Conservation (phyloP, 1,140 invertebrate species). For the Penaeus vannamei region DNA sequence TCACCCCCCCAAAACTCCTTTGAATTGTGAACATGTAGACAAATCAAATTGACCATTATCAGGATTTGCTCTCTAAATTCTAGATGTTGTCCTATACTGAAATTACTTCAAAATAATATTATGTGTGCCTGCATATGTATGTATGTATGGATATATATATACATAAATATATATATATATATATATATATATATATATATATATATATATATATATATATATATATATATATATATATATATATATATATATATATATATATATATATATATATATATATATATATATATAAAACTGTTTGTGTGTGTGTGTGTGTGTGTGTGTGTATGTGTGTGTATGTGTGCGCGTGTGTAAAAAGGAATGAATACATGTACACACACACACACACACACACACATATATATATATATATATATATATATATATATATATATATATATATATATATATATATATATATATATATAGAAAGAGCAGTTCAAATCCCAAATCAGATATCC, state of each 20-base stretch:
- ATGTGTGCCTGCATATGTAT: conserved; percentile 9
- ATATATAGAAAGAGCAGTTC: no score
- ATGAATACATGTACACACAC: background rate
- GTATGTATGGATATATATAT: conserved; percentile 11
- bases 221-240: conserved; percentile 10
- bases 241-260: conserved; percentile 18
- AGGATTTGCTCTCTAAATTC: no score
- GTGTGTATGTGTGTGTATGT: no score
- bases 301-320: no score
- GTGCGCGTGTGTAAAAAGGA: no score
- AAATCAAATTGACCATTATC: no score
- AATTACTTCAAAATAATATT: no score
- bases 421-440: conserved; percentile 22
- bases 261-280: conserved; percentile 12
- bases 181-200: conserved; percentile 13
- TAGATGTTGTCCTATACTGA: no score
- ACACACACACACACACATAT: background rate
- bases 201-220: conserved; percentile 3
- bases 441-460: background rate
- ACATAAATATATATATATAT: background rate
- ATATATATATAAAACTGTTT: conserved; percentile 13
- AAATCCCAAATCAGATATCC: background rate
- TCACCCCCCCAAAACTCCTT: no score
- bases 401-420: conserved; percentile 22
- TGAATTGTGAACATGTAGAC: no score